Evolutionary conservation across 2,113 vertebrate species (phyloP), one percentile per base, ranked within the genome.

Genomic region (Diglossa brunneiventris): DNA sequence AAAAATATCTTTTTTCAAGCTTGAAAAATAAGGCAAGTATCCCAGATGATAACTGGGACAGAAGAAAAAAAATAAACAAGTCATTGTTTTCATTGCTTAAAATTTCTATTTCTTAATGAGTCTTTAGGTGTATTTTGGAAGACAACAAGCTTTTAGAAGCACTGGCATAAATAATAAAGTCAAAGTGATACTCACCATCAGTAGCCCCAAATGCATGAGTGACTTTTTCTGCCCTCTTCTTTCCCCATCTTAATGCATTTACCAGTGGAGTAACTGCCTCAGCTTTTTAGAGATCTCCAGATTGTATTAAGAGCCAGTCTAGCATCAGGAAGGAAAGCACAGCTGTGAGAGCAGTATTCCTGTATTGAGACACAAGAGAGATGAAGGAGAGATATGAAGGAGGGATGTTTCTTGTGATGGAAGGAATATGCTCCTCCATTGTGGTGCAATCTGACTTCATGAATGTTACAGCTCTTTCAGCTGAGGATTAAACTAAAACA

Each of bases 261-360:
- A 85, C 3, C 0, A 0, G n/a, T 7, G 8, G 24, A 72, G 12
- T 13, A 63, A 87, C 63, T 59, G 10, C 3, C 23, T 2, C 42
- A 75, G 23, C 4, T 76, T 73, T 83, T 49, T 46, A 52, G 15
- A 22, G 10, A 26, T 42, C 22, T 20, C 17, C 22, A 55, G 33
- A 24, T 4, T 53, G 3, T 14, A 52, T 42, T 73, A 79, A 42
- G 13, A 77, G 28, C 16, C 35, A 56, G 15, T 6, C 30, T 76
- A 89, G 37, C 10, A 73, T 28, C 12, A 64, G 59, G 39, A 42
- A 41, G 15, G 49, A 86, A 76, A 52, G 33, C 3, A 6, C 4
- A 63, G 6, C 44, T 59, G 13, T n/a, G 50, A 46, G 26, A 72
- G 35, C 21, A 80, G 20, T 7, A 75, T 33, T 75, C 18, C 44